Percentiles rank a stretch among this genome's conserved stretches.
Conservation (phyloP, 2,113 vertebrate genomes). For the Aspiorhynchus laticeps region DNA sequence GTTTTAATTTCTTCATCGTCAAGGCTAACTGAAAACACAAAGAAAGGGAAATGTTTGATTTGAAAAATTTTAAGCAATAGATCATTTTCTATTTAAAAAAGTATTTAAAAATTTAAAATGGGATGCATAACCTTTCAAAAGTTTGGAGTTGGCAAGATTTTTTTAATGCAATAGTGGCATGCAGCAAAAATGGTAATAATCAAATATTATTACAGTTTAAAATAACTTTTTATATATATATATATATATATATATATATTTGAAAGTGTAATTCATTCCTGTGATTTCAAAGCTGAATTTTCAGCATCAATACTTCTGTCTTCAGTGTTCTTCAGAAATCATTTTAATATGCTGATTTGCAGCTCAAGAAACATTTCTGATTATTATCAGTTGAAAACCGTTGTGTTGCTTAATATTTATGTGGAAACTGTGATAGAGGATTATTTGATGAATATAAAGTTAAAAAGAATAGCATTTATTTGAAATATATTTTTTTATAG, state of each 20-base stretch:
- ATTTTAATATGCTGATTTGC: neutral
- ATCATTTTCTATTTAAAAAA: neutral
- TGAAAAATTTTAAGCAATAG: neutral
- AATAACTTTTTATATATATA: neutral
- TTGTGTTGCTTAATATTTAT: neutral
- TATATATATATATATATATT: neutral
- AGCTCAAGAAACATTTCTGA: neutral
- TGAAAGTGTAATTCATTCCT: neutral
- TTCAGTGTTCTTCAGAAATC: neutral
- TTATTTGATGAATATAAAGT: neutral
- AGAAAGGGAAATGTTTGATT: neutral
- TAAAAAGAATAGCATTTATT: neutral
- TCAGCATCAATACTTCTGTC: neutral
- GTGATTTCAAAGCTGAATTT: neutral
- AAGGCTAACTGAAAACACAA: neutral
- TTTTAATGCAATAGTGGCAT: neutral
- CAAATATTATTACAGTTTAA: neutral
- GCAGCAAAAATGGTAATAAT: neutral
- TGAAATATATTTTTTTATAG: neutral
- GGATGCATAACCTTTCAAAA: neutral
- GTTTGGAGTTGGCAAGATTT: neutral
- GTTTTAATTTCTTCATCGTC: neutral
- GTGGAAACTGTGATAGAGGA: neutral
- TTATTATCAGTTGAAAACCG: neutral
- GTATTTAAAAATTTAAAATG: neutral